phyloP scores from a whole-genome alignment of 1,140 invertebrate genomes.

The Dendrolimus kikuchii region DNA sequence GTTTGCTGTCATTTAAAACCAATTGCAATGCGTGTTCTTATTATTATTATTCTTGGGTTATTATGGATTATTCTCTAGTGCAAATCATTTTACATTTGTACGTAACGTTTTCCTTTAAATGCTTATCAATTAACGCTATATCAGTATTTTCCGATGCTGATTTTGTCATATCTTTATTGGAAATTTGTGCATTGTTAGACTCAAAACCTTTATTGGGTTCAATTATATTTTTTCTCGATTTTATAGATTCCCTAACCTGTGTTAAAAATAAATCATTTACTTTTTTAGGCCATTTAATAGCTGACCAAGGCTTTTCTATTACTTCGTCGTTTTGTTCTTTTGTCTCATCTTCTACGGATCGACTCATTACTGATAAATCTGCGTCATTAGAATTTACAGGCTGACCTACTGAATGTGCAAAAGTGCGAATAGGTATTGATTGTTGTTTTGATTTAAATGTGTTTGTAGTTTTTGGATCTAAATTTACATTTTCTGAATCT shows the following conservation, averaged over 20 bases:
- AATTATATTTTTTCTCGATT: conserved; percentile 11
- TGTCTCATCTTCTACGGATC: no score
- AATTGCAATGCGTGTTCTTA: no score
- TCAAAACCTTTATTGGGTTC: conserved; percentile 6
- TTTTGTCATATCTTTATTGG: conserved; percentile 16
- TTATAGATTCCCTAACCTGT: conserved; percentile 23
- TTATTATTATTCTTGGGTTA: no score
- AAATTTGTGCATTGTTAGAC: not conserved
- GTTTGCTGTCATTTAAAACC: no score
- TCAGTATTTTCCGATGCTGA: conserved; percentile 29
- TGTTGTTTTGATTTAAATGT: no score
- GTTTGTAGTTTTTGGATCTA: not conserved
- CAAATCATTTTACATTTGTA: conserved; percentile 55
- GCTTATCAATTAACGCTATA: conserved; percentile 7
- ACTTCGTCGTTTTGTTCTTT: not conserved
- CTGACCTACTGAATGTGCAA: no score
- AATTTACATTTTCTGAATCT: not conserved
- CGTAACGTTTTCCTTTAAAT: conserved; percentile 40
- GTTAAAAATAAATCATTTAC: conserved; percentile 18
- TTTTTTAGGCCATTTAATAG: conserved; percentile 11
- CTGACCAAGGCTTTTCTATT: not conserved
- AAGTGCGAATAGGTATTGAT: no score
- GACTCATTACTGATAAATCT: no score
- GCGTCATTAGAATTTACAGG: no score
- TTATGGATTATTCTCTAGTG: conserved; percentile 33